A percentile compares a stretch with the other conserved stretches of the same genome.
phyloP scores from a whole-genome alignment of 2,113 vertebrate genomes.

The Gyps fulvus region DNA sequence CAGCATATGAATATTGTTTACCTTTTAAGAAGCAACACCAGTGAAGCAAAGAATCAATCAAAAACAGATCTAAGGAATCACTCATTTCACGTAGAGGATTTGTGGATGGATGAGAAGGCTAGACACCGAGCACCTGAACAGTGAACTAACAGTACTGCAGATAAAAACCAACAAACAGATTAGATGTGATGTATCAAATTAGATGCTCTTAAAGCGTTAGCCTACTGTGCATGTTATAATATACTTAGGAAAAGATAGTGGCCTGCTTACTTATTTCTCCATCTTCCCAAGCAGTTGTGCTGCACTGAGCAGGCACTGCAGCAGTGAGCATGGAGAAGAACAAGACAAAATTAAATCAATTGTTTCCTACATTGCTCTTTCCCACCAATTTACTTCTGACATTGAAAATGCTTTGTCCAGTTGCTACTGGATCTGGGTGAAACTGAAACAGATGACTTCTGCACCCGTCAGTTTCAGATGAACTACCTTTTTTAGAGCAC shows the following conservation, averaged over 20 bases:
- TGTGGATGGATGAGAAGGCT: conserved; percentile 54
- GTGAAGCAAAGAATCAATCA: conserved; percentile 57
- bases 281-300: background rate
- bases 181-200: conserved; percentile 27
- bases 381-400: background rate
- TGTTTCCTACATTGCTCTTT: background rate
- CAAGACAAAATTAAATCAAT: background rate
- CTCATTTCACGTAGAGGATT: conserved; percentile 48
- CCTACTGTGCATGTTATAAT: background rate
- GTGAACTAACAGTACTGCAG: conserved; percentile 43
- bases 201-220: background rate
- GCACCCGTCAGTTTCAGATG: background rate
- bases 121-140: conserved; percentile 41
- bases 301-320: background rate
- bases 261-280: background rate
- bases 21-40: conserved; percentile 58
- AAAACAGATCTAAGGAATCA: conserved; percentile 47
- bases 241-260: background rate
- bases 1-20: conserved; percentile 49
- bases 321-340: background rate
- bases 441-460: background rate
- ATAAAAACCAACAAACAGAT: conserved; percentile 59
- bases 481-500: background rate
- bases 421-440: background rate
- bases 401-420: background rate